These are phyloP conservation scores for Helicoverpa zea DNA, from an alignment of 1,140 invertebrate genomes.

Conservation along the genomic window DNA sequence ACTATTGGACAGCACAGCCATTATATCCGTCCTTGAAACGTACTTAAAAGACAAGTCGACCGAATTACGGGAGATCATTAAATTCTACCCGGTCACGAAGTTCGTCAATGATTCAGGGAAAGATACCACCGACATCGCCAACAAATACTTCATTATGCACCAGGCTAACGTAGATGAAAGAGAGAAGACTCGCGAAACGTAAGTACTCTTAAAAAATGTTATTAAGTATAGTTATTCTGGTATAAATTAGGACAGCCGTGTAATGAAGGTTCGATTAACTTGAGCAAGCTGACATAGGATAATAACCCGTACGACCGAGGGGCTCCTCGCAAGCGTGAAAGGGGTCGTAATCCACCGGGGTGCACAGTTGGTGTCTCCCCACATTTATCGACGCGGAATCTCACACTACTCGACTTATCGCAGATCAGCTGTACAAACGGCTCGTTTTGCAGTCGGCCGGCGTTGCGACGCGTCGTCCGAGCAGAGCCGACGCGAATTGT, in stretches of 20 bases:
- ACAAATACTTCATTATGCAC: conserved; percentile 98
- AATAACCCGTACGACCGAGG: too few species aligned
- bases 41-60: conserved; percentile 90
- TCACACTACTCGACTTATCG: too few species aligned
- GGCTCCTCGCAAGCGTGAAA: too few species aligned
- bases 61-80: conserved; percentile 90
- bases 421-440: too few species aligned
- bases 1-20: conserved; percentile 97
- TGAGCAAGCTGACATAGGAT: too few species aligned
- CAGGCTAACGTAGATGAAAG: conserved; percentile 86
- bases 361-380: too few species aligned
- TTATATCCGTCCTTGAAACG: conserved; percentile 95
- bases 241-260: not conserved
- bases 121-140: conserved; percentile 93
- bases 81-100: conserved; percentile 93
- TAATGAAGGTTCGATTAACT: too few species aligned
- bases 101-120: conserved; percentile 91
- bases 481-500: too few species aligned
- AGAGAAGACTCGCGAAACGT: conserved; percentile 89
- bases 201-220: conserved; percentile 76
- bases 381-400: too few species aligned
- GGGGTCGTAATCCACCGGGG: too few species aligned
- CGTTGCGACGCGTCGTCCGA: too few species aligned
- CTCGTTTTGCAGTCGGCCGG: too few species aligned
- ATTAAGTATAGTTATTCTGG: not conserved